phyloP scores from a whole-genome alignment of 2,113 vertebrate genomes.

The Tringa solitaria region DNA sequence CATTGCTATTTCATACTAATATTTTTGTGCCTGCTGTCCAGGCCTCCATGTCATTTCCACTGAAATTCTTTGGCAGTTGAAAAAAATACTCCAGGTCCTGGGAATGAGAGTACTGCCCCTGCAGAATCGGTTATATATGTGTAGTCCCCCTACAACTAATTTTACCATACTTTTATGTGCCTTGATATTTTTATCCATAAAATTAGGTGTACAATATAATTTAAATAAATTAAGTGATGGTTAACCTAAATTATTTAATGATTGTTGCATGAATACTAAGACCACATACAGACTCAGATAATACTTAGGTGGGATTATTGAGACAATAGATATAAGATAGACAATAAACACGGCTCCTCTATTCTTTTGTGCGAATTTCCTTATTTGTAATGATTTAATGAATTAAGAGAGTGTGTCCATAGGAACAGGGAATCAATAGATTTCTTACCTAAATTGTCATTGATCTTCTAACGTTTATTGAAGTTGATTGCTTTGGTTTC shows the following conservation, averaged over 20 bases:
- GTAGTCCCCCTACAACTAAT: neutral
- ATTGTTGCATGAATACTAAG: neutral
- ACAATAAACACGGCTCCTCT: neutral
- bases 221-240: neutral
- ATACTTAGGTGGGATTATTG: neutral
- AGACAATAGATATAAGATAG: neutral
- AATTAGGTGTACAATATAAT: neutral
- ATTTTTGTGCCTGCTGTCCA: neutral
- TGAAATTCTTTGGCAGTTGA: neutral
- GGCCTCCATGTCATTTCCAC: neutral
- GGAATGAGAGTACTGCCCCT: neutral
- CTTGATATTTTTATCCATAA: neutral
- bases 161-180: neutral
- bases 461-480: conserved; percentile 31
- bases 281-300: neutral
- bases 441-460: conserved; percentile 23
- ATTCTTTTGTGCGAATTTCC: neutral
- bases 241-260: neutral
- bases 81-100: neutral
- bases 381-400: conserved; percentile 7
- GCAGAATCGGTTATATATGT: neutral
- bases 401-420: neutral
- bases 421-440: neutral
- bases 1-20: neutral
- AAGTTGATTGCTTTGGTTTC: neutral